A percentile compares a stretch with the other conserved stretches of the same genome.
Evolutionary conservation across 1,140 invertebrate species (phyloP).

Genomic region (Drosophila littoralis): DNA sequence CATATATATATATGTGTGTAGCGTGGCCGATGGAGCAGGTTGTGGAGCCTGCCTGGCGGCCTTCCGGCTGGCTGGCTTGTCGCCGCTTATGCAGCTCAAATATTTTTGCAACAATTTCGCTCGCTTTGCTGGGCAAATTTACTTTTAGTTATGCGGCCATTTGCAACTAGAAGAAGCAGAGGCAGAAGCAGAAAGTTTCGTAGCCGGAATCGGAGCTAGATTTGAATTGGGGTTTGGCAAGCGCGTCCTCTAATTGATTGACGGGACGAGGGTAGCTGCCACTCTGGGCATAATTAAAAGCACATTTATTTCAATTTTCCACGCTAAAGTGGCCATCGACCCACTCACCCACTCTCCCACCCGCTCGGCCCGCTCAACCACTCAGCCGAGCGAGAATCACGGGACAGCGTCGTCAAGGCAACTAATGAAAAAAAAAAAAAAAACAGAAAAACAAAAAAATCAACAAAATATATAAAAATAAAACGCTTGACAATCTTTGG

Average conservation of each 20-base stretch:
- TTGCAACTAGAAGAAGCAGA: slow-evolving; percentile 45
- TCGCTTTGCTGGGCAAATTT: slow-evolving; percentile 74
- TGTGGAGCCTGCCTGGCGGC: background rate
- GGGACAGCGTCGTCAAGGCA: slow-evolving; percentile 42
- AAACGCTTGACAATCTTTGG: slow-evolving; percentile 36
- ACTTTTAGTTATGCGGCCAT: slow-evolving; percentile 76
- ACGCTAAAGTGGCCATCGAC: slow-evolving; percentile 59
- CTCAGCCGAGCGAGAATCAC: slow-evolving; percentile 3
- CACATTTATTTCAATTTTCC: slow-evolving; percentile 76
- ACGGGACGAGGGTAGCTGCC: slow-evolving; percentile 52
- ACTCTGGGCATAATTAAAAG: slow-evolving; percentile 73
- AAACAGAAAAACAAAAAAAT: slow-evolving; percentile 4
- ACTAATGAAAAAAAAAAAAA: slow-evolving; percentile 33
- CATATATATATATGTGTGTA: too few relatives aligned
- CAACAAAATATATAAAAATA: too few relatives aligned
- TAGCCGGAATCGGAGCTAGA: background rate
- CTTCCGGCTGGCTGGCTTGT: background rate
- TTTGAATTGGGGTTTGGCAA: background rate
- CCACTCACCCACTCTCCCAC: too few relatives aligned
- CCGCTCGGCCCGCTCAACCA: too few relatives aligned
- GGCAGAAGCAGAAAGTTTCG: background rate
- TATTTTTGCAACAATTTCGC: slow-evolving; percentile 78
- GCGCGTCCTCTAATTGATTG: slow-evolving; percentile 68
- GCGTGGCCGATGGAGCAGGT: slow-evolving; percentile 29
- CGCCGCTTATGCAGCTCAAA: slow-evolving; percentile 70